phyloP scores from a whole-genome alignment of 2,888 invertebrate species.

The Deroplatys truncata region DNA sequence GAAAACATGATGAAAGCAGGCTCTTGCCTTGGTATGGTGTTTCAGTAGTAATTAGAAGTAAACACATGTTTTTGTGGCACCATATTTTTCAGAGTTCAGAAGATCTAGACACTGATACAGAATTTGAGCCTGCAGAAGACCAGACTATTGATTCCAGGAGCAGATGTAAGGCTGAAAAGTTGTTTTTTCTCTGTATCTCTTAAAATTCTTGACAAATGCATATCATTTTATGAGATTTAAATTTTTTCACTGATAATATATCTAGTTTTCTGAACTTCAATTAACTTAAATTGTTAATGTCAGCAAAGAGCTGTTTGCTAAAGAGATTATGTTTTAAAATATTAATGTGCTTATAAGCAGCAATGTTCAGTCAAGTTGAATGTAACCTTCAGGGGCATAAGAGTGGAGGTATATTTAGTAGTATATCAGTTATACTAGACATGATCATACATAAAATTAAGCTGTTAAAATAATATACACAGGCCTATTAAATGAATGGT shows the following conservation, averaged over 20 bases:
- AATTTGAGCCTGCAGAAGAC: conserved; percentile 65
- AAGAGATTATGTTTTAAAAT: not conserved
- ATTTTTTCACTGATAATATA: not conserved
- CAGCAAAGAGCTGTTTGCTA: not conserved
- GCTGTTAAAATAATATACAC: not conserved
- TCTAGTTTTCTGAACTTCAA: not conserved
- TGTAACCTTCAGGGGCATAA: too few species aligned
- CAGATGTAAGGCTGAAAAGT: conserved; percentile 52
- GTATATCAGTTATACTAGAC: not conserved
- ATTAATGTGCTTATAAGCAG: not conserved
- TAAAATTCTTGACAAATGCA: not conserved
- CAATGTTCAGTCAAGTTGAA: not conserved
- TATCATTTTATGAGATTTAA: too few species aligned
- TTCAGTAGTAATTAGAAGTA: conserved; percentile 28
- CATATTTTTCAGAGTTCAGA: conserved; percentile 54
- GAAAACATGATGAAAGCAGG: not conserved
- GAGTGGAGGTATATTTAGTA: not conserved
- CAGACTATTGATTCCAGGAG: conserved; percentile 64
- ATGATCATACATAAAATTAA: not conserved
- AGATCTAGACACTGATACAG: conserved; percentile 64
- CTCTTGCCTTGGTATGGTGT: conserved; percentile 21
- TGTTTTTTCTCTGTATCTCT: not conserved
- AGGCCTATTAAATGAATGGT: not conserved
- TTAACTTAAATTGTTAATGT: not conserved
- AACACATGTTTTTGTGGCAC: conserved; percentile 29